These are phyloP conservation scores for Nomia melanderi DNA, from an alignment of 1,140 invertebrate genomes.

Conservation along the genomic window DNA sequence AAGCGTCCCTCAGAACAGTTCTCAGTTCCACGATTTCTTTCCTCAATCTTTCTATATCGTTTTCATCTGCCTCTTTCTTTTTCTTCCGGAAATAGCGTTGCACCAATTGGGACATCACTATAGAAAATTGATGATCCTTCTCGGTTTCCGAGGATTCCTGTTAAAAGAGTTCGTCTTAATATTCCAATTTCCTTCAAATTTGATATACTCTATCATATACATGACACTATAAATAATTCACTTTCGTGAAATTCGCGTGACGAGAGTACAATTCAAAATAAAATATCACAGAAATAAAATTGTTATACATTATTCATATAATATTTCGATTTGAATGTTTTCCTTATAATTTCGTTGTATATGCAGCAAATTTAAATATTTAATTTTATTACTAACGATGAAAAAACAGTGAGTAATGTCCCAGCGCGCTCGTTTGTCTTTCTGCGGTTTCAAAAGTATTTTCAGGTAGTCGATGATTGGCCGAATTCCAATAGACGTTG, in stretches of 20 bases:
- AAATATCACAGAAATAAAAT: too few relatives aligned
- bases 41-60: constrained; percentile 60
- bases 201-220: too few relatives aligned
- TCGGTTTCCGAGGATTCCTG: constrained; percentile 61
- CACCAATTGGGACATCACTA: constrained; percentile 81
- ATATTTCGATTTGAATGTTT: too few relatives aligned
- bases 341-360: too few relatives aligned
- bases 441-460: constrained; percentile 56
- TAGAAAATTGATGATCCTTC: constrained; percentile 72
- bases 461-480: constrained; percentile 78
- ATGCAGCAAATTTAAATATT: too few relatives aligned
- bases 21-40: constrained; percentile 66
- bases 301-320: too few relatives aligned
- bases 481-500: constrained; percentile 78
- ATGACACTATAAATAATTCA: too few relatives aligned
- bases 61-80: constrained; percentile 63
- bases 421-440: constrained; percentile 73
- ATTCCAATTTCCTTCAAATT: too few relatives aligned
- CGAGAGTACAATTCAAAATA: too few relatives aligned
- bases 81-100: constrained; percentile 82
- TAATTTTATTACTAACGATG: constrained; percentile 69
- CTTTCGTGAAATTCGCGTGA: too few relatives aligned
- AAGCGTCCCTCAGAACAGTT: constrained; percentile 64
- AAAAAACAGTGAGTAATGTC: constrained; percentile 76
- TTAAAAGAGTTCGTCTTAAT: neutral